Evolutionary conservation across 2,113 vertebrate genomes (phyloP), one percentile per base, ranked within the genome.

Genomic region (Hiodon alosoides): DNA sequence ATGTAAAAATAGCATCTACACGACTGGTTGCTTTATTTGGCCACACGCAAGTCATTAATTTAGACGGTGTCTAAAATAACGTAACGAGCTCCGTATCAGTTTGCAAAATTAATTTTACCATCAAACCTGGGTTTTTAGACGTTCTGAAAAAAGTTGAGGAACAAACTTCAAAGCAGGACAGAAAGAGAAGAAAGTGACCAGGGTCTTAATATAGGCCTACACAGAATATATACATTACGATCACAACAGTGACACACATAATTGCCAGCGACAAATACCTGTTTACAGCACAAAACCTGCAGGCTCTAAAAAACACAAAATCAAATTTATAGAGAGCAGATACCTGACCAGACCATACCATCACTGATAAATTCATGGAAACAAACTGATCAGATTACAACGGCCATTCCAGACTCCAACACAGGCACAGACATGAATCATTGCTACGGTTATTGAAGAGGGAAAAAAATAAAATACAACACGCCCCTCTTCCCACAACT

Each of bases 381-480:
- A 9, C 16, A 17, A 58, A 53, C 48, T 55, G 6, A 46, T 6
- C 7, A 55, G 62, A 10, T 2, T 10, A 13, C 16, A n/a, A 10
- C 16, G n/a, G 14, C 2, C 9, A 58, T 54, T 65, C 31, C 46
- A 14, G 50, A 65, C 51, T 31, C 51, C 10, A 31, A 54, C 10
- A 17, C 50, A 73, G 65, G 48, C 10, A 17, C n/a, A n/a, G 65
- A 52, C 69, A 58, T 0, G 46, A 52, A 9, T 4, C 10, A 68
- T 68, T 50, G 51, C 48, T 73, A 52, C 50, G 64, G 54, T 8
- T 53, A 64, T 13, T 31, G 54, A 3, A 6, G 4, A 2, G n/a
- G 17, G 7, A 13, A 62, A 14, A 67, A 14, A 72, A 59, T 62
- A 65, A 79, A 60, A 13, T 6, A 7, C 78, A 72, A 78, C 67